Evolutionary conservation across 92 coral and sea anemone genomes (phyloP).

Genomic region (Montipora capitata): DNA sequence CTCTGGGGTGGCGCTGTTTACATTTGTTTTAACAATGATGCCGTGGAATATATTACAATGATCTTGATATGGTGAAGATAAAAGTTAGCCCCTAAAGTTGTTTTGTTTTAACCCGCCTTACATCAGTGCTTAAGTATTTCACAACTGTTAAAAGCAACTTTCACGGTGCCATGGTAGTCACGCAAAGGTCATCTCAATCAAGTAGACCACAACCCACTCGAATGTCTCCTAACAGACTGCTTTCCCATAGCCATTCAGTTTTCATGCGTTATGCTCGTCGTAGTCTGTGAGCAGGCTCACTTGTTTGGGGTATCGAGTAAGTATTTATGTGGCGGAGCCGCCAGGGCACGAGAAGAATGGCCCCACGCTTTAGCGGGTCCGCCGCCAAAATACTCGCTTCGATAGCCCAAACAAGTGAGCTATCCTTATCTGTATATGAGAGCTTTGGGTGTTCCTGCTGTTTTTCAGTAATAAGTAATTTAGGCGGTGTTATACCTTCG

Average conservation of each 20-base stretch:
- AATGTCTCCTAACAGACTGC: neutral
- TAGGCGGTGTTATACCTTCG: too few relatives aligned
- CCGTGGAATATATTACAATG: neutral
- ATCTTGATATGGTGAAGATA: neutral
- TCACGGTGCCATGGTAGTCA: neutral
- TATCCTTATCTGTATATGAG: too few relatives aligned
- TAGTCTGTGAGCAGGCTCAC: too few relatives aligned
- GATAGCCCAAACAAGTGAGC: too few relatives aligned
- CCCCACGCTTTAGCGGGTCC: too few relatives aligned
- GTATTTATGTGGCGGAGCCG: too few relatives aligned
- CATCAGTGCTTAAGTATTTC: neutral
- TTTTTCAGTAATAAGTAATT: too few relatives aligned
- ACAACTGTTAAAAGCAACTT: neutral
- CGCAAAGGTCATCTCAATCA: conserved; percentile 6
- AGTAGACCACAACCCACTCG: neutral
- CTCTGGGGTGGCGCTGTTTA: conserved; percentile 15
- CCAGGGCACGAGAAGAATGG: too few relatives aligned
- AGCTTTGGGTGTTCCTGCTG: too few relatives aligned
- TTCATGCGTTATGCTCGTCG: neutral
- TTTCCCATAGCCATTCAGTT: neutral
- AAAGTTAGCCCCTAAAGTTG: neutral
- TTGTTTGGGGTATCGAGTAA: too few relatives aligned
- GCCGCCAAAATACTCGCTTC: too few relatives aligned
- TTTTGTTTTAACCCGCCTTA: neutral
- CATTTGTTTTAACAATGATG: neutral